phyloP scores from a whole-genome alignment of 2,797 vertebrate genomes.

The Brachymystax lenok region DNA sequence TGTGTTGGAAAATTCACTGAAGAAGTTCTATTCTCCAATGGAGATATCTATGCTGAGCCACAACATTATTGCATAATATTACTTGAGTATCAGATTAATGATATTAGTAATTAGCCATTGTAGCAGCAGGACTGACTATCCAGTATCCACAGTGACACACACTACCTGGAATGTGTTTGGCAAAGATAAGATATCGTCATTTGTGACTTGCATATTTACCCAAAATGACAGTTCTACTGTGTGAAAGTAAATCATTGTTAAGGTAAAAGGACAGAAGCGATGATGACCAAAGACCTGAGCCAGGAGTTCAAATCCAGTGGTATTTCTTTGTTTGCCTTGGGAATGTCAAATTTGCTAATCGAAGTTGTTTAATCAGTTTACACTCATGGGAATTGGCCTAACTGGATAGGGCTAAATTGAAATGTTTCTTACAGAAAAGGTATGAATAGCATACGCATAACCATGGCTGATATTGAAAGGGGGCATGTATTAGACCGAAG shows the following conservation, averaged over 20 bases:
- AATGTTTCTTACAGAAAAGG: too few relatives aligned
- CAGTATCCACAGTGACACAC: background rate
- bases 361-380: too few relatives aligned
- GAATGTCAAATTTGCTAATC: too few relatives aligned
- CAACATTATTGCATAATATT: background rate
- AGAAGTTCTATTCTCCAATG: background rate
- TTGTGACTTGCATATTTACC: background rate
- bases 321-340: background rate
- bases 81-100: background rate
- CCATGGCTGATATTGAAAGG: too few relatives aligned
- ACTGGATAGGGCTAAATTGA: too few relatives aligned
- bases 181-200: slow-evolving; percentile 5
- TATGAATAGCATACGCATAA: too few relatives aligned
- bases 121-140: background rate
- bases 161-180: slow-evolving; percentile 12
- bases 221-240: background rate
- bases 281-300: background rate
- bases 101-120: background rate
- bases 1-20: background rate
- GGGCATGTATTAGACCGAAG: too few relatives aligned
- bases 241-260: background rate
- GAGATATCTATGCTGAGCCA: too few relatives aligned
- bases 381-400: too few relatives aligned
- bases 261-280: background rate
- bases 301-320: background rate